Evolutionary conservation across 2,797 vertebrate species (phyloP).

Genomic region (Centropyge bicolor): DNA sequence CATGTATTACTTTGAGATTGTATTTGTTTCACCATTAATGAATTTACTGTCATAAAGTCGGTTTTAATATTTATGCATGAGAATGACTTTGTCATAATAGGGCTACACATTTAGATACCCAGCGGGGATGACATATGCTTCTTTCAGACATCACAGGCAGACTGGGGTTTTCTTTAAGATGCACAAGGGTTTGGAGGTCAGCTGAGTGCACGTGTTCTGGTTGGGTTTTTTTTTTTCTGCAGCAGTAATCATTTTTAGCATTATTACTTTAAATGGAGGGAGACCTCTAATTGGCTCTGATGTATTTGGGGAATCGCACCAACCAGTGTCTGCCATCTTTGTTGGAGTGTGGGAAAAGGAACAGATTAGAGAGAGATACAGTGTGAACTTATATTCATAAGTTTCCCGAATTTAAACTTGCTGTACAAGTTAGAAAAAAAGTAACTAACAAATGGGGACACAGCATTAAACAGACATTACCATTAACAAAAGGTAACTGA

Average conservation of each 20-base stretch:
- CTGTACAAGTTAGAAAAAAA: neutral
- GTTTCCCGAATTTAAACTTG: constrained; percentile 17
- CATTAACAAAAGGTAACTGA: neutral
- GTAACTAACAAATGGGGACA: no score
- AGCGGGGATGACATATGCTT: constrained; percentile 49
- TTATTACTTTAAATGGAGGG: constrained; percentile 51
- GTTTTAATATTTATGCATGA: constrained; percentile 74
- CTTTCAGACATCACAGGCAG: constrained; percentile 51
- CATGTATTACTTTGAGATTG: constrained; percentile 77
- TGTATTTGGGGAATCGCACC: constrained; percentile 54
- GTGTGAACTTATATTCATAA: neutral
- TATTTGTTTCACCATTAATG: constrained; percentile 81
- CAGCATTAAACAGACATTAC: neutral
- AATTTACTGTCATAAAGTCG: constrained; percentile 66
- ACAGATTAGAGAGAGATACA: neutral
- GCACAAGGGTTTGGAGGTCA: constrained; percentile 44
- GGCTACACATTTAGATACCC: constrained; percentile 50
- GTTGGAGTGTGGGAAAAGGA: constrained; percentile 31
- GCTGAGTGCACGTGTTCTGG: constrained; percentile 45
- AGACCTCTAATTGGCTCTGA: constrained; percentile 53
- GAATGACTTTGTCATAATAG: constrained; percentile 70
- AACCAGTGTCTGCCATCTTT: constrained; percentile 40
- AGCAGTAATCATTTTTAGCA: constrained; percentile 48
- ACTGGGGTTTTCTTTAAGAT: constrained; percentile 50
- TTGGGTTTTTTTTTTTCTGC: constrained; percentile 38